A percentile compares a stretch with the other conserved stretches of the same genome.
phyloP scores from a whole-genome alignment of 2,113 vertebrate genomes.

The Hucho hucho region DNA sequence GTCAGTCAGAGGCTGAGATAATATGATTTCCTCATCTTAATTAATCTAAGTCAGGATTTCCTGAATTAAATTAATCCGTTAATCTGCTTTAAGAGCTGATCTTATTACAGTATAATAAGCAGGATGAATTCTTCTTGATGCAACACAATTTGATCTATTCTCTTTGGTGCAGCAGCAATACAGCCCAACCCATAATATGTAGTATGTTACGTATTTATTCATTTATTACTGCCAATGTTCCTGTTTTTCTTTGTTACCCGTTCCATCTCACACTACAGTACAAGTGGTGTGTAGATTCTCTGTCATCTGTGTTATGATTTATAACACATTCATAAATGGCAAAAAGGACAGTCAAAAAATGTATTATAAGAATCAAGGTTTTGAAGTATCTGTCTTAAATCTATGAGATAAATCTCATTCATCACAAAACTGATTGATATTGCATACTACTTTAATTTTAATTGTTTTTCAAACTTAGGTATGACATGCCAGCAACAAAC shows the following conservation, averaged over 20 bases:
- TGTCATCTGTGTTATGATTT: neutral
- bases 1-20: neutral
- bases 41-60: neutral
- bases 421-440: neutral
- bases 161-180: neutral
- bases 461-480: neutral
- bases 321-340: too few species aligned
- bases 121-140: neutral
- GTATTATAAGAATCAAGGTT: too few species aligned
- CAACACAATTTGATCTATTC: neutral
- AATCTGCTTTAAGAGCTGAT: neutral
- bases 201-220: neutral
- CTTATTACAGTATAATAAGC: neutral
- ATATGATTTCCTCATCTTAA: conserved; percentile 1
- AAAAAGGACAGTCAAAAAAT: too few species aligned
- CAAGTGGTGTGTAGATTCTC: neutral
- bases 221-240: neutral
- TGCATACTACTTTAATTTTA: neutral
- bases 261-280: neutral
- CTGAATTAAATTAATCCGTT: neutral
- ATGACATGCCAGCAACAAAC: neutral
- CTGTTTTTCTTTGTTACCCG: conserved; percentile 14
- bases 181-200: too few species aligned
- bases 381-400: neutral
- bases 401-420: neutral